Evolutionary conservation across 2,888 invertebrate genomes (phyloP).

Genomic region (Eulithis testata): DNA sequence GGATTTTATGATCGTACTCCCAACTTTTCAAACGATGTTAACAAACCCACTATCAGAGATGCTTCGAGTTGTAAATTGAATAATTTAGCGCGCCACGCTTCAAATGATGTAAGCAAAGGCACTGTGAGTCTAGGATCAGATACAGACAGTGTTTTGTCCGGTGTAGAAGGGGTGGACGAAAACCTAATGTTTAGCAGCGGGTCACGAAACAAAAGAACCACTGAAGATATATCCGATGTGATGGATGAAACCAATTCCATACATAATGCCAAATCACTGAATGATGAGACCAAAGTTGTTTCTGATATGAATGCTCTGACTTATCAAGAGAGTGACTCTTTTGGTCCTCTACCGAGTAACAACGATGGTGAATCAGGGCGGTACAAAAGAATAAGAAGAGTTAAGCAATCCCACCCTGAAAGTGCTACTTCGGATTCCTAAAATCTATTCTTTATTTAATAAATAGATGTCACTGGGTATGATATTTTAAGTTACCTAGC

Average conservation of each 20-base stretch:
- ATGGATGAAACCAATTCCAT: conserved; percentile 39
- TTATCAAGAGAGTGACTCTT: conserved; percentile 67
- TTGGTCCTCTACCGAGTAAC: conserved; percentile 62
- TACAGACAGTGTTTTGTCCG: conserved; percentile 69
- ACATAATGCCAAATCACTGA: conserved; percentile 43
- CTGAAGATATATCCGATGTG: conserved; percentile 40
- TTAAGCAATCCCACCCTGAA: conserved; percentile 54
- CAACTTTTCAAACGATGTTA: conserved; percentile 52
- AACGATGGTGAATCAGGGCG: conserved; percentile 66
- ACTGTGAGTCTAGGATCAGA: conserved; percentile 67
- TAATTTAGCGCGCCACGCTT: conserved; percentile 21
- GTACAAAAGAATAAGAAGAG: conserved; percentile 72
- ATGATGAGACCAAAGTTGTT: conserved; percentile 47
- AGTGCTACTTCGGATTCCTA: conserved; percentile 36
- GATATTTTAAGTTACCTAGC: not conserved
- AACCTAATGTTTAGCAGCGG: conserved; percentile 70
- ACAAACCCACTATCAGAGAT: conserved; percentile 34
- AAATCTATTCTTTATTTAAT: conserved; percentile 2
- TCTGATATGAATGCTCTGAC: conserved; percentile 53
- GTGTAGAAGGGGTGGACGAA: conserved; percentile 70
- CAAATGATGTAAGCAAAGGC: conserved; percentile 37
- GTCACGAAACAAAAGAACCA: conserved; percentile 57
- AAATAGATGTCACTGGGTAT: not conserved
- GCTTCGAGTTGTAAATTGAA: conserved; percentile 26
- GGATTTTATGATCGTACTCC: conserved; percentile 75